phyloP scores from a whole-genome alignment of 2,888 invertebrate species.

The Meganola albula region DNA sequence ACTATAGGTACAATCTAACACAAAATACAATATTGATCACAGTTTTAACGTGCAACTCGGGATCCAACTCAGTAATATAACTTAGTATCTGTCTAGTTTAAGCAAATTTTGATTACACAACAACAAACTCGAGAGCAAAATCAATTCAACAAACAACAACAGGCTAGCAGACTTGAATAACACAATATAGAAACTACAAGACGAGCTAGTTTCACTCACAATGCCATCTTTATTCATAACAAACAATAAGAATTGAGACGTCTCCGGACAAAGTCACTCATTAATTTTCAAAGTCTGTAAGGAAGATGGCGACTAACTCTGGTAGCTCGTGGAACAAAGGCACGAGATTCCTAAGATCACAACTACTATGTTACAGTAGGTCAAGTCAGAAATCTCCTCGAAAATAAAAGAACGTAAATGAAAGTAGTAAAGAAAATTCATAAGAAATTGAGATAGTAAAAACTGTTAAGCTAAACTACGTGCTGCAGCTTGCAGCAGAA shows the following conservation, averaged over 20 bases:
- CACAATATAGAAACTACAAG: conserved; percentile 18
- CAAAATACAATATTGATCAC: no score
- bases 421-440: no score
- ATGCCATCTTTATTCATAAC: conserved; percentile 37
- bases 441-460: no score
- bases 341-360: conserved; percentile 17
- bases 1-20: no score
- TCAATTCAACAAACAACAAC: conserved; percentile 23
- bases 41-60: no score
- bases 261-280: conserved; percentile 52
- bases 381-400: conserved; percentile 5
- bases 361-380: conserved; percentile 18
- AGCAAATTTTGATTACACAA: no score
- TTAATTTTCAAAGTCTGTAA: conserved; percentile 66
- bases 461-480: no score
- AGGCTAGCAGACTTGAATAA: conserved; percentile 28
- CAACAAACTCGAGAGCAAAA: conserved; percentile 26
- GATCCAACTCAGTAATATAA: no score
- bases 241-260: conserved; percentile 52
- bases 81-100: no score
- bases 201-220: conserved; percentile 32
- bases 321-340: conserved; percentile 35
- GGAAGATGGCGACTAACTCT: conserved; percentile 41
- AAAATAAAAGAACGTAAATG: no score
- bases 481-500: no score